Base-by-base conservation (phyloP, 1,140 invertebrate species). In the Gonioctena quinquepunctata region DNA sequence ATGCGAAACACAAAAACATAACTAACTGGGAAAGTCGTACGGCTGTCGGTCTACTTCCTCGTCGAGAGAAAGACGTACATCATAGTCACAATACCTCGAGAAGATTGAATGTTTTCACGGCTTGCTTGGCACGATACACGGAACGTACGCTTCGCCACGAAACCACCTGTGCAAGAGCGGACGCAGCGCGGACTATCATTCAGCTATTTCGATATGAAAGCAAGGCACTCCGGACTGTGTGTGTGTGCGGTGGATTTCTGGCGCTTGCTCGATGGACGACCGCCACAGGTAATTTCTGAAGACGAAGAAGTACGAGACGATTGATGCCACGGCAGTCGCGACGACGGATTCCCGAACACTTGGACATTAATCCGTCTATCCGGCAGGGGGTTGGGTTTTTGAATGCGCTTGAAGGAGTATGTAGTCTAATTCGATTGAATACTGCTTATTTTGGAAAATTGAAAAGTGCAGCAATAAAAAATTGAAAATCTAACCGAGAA, bases 1-100 rank as follows among this genome's bases (percentile, higher is more conserved):
- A 42, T 16, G 56, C 57, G 8, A 68, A 19, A 68, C 56, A 56
- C 56, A 21, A 62, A 65, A 70, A 64, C 68, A 70, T 70, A 70
- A 65, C 62, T 64, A 59, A 25, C 13, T 33, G 23, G n/a, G 28
- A 68, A 2, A 42, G 33, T 42, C 33, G n/a, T n/a, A n/a, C n/a
- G n/a, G n/a, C n/a, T n/a, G n/a, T n/a, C n/a, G n/a, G n/a, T n/a
- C n/a, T n/a, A n/a, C n/a, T n/a, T n/a, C n/a, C n/a, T n/a, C n/a
- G n/a, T n/a, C n/a, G n/a, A n/a, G n/a, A n/a, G n/a, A n/a, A n/a
- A n/a, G n/a, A n/a, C n/a, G n/a, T n/a, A n/a, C n/a, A n/a, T n/a
- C n/a, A n/a, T n/a, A n/a, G n/a, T n/a, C n/a, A n/a, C n/a, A n/a
- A n/a, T n/a, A n/a, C n/a, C n/a, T n/a, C n/a, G n/a, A n/a, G n/a